Base-by-base conservation (phyloP, 2,888 invertebrate species). In the Lordiphosa andalusiaca region DNA sequence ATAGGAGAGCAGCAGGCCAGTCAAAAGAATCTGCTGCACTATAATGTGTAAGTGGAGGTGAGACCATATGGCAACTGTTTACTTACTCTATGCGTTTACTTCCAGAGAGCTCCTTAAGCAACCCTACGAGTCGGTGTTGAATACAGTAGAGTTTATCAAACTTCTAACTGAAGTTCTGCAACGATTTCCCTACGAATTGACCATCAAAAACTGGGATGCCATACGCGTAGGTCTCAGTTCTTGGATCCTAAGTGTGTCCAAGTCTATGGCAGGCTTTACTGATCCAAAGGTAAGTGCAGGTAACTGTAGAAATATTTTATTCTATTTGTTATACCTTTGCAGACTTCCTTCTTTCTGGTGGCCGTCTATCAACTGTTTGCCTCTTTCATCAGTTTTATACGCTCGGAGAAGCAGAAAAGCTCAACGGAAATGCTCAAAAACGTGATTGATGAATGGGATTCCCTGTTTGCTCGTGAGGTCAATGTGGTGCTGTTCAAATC, bases 401-500 rank as follows among this genome's bases (percentile, higher is more conserved):
- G 40, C 2, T 57, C 57, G 1, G 89, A 89, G 60, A 88, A 86
- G 53, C 69, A 73, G 33, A 88, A 86, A 53, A 89, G 89, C 61
- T 89, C 90, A 2, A 88, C 89, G 0, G 71, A 84, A 63, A 63
- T 89, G 37, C 68, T 86, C 2, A 75, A 71, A 39, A 87, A 73
- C 64, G 54, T 89, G 65, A 74, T 82, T 23, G 90, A 91, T 51
- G 96, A 96, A 90, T 96, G 96, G 96, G 89, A 90, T 48, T 93
- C 95, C 87, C 91, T 96, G 53, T 95, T 96, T 90, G 91, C 92
- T 59, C 92, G 92, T 50, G 93, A 93, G 71, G 89, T 94, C 2
- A 88, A 87, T 69, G 69, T 89, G 36, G 85, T 89, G 38, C 50
- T 90, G 1, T 88, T 90, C 33, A 88, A 88, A 70, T 69, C 83